phyloP scores from a whole-genome alignment of 2,113 vertebrate genomes.

The Alosa alosa region DNA sequence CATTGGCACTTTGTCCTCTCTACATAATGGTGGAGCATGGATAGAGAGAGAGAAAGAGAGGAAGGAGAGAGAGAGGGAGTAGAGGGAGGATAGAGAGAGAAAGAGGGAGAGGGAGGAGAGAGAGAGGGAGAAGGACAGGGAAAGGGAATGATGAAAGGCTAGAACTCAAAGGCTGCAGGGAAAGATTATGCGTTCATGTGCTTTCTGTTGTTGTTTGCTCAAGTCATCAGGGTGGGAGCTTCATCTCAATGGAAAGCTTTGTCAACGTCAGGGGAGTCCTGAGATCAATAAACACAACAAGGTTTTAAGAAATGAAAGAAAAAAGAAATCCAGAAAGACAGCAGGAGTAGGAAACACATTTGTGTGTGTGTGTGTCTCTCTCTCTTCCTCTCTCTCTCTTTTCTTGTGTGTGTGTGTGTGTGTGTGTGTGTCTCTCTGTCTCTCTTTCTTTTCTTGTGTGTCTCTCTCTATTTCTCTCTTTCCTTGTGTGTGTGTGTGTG shows the following conservation, averaged over 20 bases:
- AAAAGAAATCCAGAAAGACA: neutral
- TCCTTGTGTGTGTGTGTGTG: neutral
- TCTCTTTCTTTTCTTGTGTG: neutral
- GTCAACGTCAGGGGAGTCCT: neutral
- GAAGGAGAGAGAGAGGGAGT: no score
- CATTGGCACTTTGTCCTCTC: neutral
- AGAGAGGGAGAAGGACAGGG: neutral
- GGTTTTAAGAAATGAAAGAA: neutral
- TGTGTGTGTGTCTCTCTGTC: neutral
- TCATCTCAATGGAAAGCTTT: conserved; percentile 3
- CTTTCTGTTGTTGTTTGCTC: neutral
- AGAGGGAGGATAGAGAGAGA: neutral
- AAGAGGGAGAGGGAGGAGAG: neutral
- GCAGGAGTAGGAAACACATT: neutral
- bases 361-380: neutral
- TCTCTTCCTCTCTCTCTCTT: no score
- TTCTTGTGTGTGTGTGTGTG: neutral
- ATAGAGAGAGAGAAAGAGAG: no score
- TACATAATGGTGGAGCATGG: neutral
- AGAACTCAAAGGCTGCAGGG: neutral
- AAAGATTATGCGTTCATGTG: neutral
- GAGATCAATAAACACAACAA: neutral
- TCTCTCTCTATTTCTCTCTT: no score
- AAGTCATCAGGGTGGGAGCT: neutral
- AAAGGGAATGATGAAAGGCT: neutral